Evolutionary conservation across 30 jellyfish, hydroid and myxozoan genomes (phyloP).

Genomic region (Hydra vulgaris): DNA sequence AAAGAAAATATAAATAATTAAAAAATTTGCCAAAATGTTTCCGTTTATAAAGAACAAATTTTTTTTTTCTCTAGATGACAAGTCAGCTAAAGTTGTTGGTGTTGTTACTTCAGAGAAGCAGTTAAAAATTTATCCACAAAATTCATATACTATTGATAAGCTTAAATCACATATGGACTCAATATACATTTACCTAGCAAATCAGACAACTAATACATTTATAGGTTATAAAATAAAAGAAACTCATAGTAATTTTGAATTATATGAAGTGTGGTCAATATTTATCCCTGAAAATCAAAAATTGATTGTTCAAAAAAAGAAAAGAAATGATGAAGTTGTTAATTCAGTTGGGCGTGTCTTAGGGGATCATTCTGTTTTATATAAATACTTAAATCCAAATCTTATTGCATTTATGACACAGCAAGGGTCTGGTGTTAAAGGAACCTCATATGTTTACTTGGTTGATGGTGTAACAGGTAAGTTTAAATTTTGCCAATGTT

Average conservation of each 20-base stretch:
- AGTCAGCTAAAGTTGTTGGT: slow-evolving; percentile 53
- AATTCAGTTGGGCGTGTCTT: slow-evolving; percentile 98
- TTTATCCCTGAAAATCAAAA: slow-evolving; percentile 72
- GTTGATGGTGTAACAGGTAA: slow-evolving; percentile 96
- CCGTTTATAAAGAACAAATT: neutral
- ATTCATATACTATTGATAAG: slow-evolving; percentile 47
- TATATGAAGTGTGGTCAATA: slow-evolving; percentile 57
- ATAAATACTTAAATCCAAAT: slow-evolving; percentile 89
- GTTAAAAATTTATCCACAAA: slow-evolving; percentile 78
- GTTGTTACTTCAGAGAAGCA: slow-evolving; percentile 56
- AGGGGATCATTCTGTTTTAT: slow-evolving; percentile 94
- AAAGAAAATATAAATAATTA: neutral
- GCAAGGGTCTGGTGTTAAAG: slow-evolving; percentile 47
- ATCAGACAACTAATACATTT: slow-evolving; percentile 42
- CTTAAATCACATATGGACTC: slow-evolving; percentile 43
- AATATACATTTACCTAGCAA: slow-evolving; percentile 46
- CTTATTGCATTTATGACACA: slow-evolving; percentile 71
- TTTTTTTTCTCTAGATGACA: slow-evolving; percentile 64
- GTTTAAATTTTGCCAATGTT: neutral
- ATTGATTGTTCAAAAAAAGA: slow-evolving; percentile 35
- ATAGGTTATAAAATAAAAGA: slow-evolving; percentile 53
- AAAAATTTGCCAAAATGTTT: neutral
- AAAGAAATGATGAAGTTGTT: slow-evolving; percentile 87
- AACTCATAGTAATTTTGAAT: slow-evolving; percentile 24
- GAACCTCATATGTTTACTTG: slow-evolving; percentile 59